Conservation (phyloP, 2,113 vertebrate genomes). For the Misgurnus anguillicaudatus region DNA sequence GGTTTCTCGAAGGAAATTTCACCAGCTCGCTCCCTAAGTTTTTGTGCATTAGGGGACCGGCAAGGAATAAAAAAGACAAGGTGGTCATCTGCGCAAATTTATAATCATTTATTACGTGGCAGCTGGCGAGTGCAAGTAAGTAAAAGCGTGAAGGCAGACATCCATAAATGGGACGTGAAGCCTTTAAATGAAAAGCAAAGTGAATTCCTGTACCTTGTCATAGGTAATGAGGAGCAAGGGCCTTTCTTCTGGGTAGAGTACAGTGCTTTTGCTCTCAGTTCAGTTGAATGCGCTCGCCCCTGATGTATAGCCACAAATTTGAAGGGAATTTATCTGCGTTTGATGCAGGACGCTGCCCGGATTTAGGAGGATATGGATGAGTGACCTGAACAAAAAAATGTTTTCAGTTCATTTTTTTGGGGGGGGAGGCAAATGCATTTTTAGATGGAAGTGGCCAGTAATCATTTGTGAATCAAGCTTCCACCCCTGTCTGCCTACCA, state of each 20-base stretch:
- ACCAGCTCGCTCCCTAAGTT: constrained; percentile 70
- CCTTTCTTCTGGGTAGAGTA: constrained; percentile 81
- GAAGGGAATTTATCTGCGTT: constrained; percentile 87
- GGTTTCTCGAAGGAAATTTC: constrained; percentile 84
- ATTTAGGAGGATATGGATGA: constrained; percentile 81
- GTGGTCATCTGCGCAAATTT: constrained; percentile 91
- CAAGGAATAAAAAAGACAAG: constrained; percentile 75
- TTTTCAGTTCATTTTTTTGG: constrained; percentile 37
- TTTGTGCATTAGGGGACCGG: constrained; percentile 50
- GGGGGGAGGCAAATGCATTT: not conserved
- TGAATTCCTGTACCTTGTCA: constrained; percentile 89
- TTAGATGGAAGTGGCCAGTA: not conserved
- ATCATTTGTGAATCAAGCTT: not conserved
- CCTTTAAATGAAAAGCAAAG: constrained; percentile 90
- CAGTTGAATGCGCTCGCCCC: constrained; percentile 74
- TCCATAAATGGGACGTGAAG: constrained; percentile 81
- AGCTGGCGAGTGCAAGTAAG: constrained; percentile 76
- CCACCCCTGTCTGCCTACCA: not conserved
- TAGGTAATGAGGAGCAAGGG: constrained; percentile 87
- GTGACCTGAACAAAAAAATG: constrained; percentile 76
- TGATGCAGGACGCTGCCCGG: constrained; percentile 82
- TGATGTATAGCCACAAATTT: constrained; percentile 83
- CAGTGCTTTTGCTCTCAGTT: constrained; percentile 83
- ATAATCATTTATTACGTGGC: constrained; percentile 91
- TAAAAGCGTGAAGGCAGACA: constrained; percentile 87